phyloP scores from a whole-genome alignment of 1,140 invertebrate species.

The Drosophila tsacasi region DNA sequence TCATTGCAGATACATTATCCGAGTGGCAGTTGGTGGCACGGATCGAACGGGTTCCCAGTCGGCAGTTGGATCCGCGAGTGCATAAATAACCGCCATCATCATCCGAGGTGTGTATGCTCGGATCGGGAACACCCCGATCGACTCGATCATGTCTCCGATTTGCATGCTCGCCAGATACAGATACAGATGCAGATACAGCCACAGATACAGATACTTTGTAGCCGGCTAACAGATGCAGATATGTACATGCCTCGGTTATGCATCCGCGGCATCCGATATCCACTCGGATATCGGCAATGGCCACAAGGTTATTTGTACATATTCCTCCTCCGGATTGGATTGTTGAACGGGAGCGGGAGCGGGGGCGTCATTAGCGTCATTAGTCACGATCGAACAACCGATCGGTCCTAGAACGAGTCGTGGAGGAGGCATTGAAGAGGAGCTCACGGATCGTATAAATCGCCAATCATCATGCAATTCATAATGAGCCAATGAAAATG shows the following conservation, averaged over 20 bases:
- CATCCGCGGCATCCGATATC: slow-evolving; percentile 36
- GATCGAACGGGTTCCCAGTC: slow-evolving; percentile 7
- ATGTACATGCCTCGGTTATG: slow-evolving; percentile 16
- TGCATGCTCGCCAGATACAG: slow-evolving; percentile 37
- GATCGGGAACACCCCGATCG: slow-evolving; percentile 31
- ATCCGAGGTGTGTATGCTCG: slow-evolving; percentile 11
- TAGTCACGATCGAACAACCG: slow-evolving; percentile 32
- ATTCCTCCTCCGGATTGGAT: slow-evolving; percentile 4
- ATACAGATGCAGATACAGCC: background rate
- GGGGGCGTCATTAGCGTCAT: slow-evolving; percentile 24
- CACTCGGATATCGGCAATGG: slow-evolving; percentile 20
- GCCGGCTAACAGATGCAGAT: slow-evolving; percentile 10
- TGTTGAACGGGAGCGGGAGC: too few species aligned
- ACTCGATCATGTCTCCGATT: slow-evolving; percentile 49
- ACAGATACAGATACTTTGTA: slow-evolving; percentile 8
- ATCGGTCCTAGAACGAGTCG: slow-evolving; percentile 9
- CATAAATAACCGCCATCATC: slow-evolving; percentile 37
- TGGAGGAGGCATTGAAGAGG: slow-evolving; percentile 4
- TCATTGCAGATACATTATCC: slow-evolving; percentile 55
- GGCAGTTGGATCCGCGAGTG: slow-evolving; percentile 29
- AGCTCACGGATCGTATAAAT: slow-evolving; percentile 8
- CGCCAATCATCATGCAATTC: slow-evolving; percentile 5
- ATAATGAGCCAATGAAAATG: slow-evolving; percentile 6
- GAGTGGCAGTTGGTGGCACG: slow-evolving; percentile 15
- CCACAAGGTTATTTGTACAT: slow-evolving; percentile 27